phyloP scores from a whole-genome alignment of 2,888 invertebrate species.

The Leptopilina myrica region DNA sequence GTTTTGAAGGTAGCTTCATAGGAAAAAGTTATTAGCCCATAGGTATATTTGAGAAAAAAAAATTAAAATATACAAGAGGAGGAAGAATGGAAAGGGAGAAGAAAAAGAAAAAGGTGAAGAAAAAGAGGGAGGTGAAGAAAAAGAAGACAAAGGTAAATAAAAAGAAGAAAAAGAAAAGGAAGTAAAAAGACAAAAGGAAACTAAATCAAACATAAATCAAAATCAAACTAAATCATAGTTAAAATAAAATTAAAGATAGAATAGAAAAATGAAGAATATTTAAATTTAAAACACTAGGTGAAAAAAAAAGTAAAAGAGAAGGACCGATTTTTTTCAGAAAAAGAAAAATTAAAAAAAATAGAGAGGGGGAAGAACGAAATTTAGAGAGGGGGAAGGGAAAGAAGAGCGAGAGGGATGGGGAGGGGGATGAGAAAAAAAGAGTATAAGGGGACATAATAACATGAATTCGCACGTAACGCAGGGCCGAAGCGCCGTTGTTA shows the following conservation, averaged over 20 bases:
- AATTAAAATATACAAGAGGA: too few relatives aligned
- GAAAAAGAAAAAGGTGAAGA: too few relatives aligned
- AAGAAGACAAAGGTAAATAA: too few relatives aligned
- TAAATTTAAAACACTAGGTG: background rate
- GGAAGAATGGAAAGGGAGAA: too few relatives aligned
- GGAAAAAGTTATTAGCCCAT: too few relatives aligned
- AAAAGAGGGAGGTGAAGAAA: too few relatives aligned
- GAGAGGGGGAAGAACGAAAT: background rate
- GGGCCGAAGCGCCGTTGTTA: conserved; percentile 41
- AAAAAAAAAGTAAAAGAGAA: conserved; percentile 4
- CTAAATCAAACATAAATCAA: too few relatives aligned
- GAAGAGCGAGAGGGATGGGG: conserved; percentile 37
- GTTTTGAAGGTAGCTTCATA: too few relatives aligned
- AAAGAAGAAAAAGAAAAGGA: too few relatives aligned
- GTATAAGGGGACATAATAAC: conserved; percentile 24
- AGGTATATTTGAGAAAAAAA: too few relatives aligned
- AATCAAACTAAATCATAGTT: too few relatives aligned
- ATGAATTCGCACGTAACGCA: conserved; percentile 45
- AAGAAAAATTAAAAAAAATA: background rate
- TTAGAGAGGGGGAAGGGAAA: background rate
- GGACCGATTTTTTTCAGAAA: background rate
- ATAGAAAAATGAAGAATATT: background rate
- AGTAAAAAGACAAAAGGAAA: too few relatives aligned
- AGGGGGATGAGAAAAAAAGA: conserved; percentile 29
- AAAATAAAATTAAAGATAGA: background rate